Conservation (phyloP, 2,113 vertebrate genomes). For the Clarias gariepinus region DNA sequence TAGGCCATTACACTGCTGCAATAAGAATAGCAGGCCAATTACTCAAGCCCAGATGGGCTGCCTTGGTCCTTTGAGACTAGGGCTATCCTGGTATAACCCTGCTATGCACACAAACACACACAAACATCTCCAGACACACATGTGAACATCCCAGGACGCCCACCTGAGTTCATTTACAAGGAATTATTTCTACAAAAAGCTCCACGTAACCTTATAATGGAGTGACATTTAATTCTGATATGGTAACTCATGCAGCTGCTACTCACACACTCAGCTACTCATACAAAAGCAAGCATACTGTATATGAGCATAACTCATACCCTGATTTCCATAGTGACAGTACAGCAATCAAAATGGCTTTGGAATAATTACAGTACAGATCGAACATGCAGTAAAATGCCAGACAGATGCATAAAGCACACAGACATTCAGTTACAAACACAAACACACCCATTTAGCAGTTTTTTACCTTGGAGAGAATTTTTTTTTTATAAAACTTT, state of each 20-base stretch:
- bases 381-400: slow-evolving; percentile 8
- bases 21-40: slow-evolving; percentile 77
- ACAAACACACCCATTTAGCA: slow-evolving; percentile 12
- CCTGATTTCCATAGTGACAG: slow-evolving; percentile 9
- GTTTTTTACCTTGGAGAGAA: slow-evolving; percentile 2
- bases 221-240: neutral
- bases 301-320: slow-evolving; percentile 3
- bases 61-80: slow-evolving; percentile 63
- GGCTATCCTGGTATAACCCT: slow-evolving; percentile 55
- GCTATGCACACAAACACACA: slow-evolving; percentile 27
- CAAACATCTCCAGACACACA: neutral
- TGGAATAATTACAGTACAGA: neutral
- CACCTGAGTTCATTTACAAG: slow-evolving; percentile 15
- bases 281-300: neutral
- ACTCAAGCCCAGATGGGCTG: slow-evolving; percentile 72
- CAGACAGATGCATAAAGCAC: neutral
- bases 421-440: slow-evolving; percentile 1
- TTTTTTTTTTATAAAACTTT: neutral
- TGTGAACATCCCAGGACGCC: slow-evolving; percentile 1
- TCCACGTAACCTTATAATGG: slow-evolving; percentile 1
- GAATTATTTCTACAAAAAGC: slow-evolving; percentile 17
- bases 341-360: slow-evolving; percentile 7
- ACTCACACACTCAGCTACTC: slow-evolving; percentile 3
- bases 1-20: slow-evolving; percentile 70
- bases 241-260: neutral